These are phyloP conservation scores for Dusona sp. DNA, from an alignment of 2,888 invertebrate species.

Conservation along the genomic window DNA sequence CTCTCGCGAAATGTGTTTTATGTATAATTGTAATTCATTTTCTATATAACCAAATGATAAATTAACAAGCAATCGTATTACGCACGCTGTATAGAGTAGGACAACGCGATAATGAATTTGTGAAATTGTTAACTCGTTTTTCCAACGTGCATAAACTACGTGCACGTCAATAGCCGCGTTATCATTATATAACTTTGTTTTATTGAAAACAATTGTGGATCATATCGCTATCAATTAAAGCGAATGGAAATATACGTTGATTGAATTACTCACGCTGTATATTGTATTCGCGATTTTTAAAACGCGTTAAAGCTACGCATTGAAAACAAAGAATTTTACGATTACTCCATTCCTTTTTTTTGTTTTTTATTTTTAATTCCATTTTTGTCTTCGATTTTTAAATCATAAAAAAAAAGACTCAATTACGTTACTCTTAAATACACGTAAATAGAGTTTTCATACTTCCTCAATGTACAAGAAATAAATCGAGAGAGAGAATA, in stretches of 20 bases:
- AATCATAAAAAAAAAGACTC: background rate
- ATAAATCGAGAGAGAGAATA: constrained; percentile 34
- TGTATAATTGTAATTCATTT: constrained; percentile 13
- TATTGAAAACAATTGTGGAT: constrained; percentile 3
- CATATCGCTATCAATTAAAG: background rate
- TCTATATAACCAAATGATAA: constrained; percentile 15
- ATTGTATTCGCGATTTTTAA: background rate
- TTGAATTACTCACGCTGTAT: background rate
- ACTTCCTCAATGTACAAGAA: constrained; percentile 27
- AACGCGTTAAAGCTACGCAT: background rate
- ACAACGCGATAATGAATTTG: background rate
- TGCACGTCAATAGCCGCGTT: background rate
- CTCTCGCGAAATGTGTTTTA: constrained; percentile 27
- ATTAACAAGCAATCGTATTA: constrained; percentile 21
- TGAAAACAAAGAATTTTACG: background rate
- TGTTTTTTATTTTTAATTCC: background rate
- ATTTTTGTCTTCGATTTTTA: background rate
- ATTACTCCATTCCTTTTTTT: background rate
- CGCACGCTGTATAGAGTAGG: background rate
- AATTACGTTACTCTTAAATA: too few species aligned
- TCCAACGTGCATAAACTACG: background rate
- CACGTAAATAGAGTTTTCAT: too few species aligned
- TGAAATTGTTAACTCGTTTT: constrained; percentile 14
- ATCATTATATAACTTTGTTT: constrained; percentile 4
- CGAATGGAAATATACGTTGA: background rate